Conservation (phyloP, 1,140 invertebrate species). For the Pectinophora gossypiella region DNA sequence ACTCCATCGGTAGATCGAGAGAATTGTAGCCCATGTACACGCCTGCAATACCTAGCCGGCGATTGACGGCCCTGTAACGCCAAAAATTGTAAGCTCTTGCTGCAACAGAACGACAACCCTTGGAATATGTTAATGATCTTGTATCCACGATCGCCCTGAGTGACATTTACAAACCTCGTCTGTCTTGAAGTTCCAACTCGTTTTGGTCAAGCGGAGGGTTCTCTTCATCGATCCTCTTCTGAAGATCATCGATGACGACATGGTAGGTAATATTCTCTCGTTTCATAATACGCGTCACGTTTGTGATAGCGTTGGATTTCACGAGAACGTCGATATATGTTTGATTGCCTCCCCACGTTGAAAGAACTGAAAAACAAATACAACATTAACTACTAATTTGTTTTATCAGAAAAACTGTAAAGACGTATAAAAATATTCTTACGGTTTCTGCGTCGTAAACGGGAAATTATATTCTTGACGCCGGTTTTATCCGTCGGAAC, state of each 20-base stretch:
- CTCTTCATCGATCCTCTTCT: conserved; percentile 85
- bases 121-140: conserved; percentile 53
- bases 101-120: conserved; percentile 68
- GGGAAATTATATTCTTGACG: conserved; percentile 41
- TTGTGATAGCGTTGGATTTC: conserved; percentile 74
- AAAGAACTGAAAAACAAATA: conserved; percentile 77
- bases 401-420: neutral
- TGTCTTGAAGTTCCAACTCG: conserved; percentile 80
- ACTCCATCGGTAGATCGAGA: conserved; percentile 73
- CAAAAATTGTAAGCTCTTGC: conserved; percentile 76
- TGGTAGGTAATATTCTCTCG: conserved; percentile 78
- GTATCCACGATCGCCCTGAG: neutral
- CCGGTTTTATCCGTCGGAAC: conserved; percentile 60
- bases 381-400: conserved; percentile 7
- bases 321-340: conserved; percentile 81
- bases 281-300: conserved; percentile 73
- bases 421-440: conserved; percentile 15
- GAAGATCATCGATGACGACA: conserved; percentile 84
- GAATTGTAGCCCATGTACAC: conserved; percentile 76
- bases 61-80: conserved; percentile 68
- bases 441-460: conserved; percentile 54
- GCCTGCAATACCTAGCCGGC: conserved; percentile 55
- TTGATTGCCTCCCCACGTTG: conserved; percentile 82
- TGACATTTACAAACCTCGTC: conserved; percentile 78
- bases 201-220: conserved; percentile 82